A percentile compares a stretch with the other conserved stretches of the same genome.
Evolutionary conservation across 2,888 invertebrate genomes (phyloP).

Genomic region (Melipona bicolor): DNA sequence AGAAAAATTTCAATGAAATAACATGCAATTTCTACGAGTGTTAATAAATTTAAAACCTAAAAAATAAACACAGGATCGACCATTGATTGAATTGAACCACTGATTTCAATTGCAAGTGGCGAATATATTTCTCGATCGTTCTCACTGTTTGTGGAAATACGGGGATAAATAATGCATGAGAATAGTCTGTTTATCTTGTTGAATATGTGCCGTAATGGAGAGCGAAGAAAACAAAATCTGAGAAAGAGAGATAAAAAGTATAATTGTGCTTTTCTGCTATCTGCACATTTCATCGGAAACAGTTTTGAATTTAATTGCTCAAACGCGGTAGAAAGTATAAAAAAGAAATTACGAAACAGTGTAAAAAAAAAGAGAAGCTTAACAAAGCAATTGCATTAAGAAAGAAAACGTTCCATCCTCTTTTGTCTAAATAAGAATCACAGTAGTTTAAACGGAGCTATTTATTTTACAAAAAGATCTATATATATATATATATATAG

Average conservation of each 20-base stretch:
- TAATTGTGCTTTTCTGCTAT: not conserved
- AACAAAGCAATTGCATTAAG: too few relatives aligned
- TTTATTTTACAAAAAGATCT: too few relatives aligned
- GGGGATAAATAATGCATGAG: too few relatives aligned
- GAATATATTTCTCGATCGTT: not conserved
- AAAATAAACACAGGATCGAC: not conserved
- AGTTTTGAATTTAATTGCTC: not conserved
- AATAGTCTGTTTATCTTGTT: not conserved
- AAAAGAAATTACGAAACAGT: not conserved
- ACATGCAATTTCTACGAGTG: not conserved
- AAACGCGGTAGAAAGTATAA: fast-evolving
- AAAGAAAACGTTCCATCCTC: too few relatives aligned
- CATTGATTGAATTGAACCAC: not conserved
- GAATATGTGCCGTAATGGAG: not conserved
- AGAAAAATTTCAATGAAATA: not conserved
- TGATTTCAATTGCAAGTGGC: not conserved
- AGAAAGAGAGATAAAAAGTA: not conserved
- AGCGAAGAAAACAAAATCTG: not conserved
- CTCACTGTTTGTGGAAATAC: not conserved
- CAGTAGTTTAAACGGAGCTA: too few relatives aligned
- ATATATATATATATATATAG: too few relatives aligned
- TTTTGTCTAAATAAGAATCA: too few relatives aligned
- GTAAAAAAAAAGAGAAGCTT: not conserved
- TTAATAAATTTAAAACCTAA: not conserved
- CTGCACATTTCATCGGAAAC: not conserved